phyloP scores from a whole-genome alignment of 2,888 invertebrate genomes.

The Dolomedes plantarius region DNA sequence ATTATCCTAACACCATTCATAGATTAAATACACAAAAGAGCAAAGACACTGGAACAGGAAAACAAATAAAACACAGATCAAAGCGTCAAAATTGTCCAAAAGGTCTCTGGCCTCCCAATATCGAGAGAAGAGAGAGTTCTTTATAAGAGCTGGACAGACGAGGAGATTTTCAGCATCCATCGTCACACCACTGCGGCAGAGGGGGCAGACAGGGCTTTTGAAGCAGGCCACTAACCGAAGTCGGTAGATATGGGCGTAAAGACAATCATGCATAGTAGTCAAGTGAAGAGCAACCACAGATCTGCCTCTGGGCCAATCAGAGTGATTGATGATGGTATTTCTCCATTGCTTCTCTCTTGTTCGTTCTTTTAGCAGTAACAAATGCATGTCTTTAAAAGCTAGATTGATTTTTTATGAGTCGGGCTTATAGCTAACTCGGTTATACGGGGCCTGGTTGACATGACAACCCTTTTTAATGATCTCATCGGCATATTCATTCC shows the following conservation, averaged over 20 bases:
- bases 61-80: too few relatives aligned
- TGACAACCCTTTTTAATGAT: neutral
- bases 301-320: neutral
- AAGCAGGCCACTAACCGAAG: neutral
- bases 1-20: too few relatives aligned
- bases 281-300: neutral
- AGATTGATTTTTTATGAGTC: neutral
- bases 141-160: too few relatives aligned
- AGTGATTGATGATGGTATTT: neutral
- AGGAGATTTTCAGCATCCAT: neutral
- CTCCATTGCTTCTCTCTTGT: neutral
- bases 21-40: too few relatives aligned
- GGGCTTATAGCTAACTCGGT: neutral
- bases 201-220: neutral
- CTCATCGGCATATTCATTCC: neutral
- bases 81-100: too few relatives aligned
- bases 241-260: neutral
- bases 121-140: neutral
- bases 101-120: too few relatives aligned
- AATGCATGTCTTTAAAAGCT: neutral
- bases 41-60: too few relatives aligned
- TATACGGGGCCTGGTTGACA: neutral
- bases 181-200: neutral
- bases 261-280: neutral
- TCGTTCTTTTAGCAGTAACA: neutral